Base-by-base conservation (phyloP, 1,140 invertebrate genomes). In the Brachionus manjavacas region DNA sequence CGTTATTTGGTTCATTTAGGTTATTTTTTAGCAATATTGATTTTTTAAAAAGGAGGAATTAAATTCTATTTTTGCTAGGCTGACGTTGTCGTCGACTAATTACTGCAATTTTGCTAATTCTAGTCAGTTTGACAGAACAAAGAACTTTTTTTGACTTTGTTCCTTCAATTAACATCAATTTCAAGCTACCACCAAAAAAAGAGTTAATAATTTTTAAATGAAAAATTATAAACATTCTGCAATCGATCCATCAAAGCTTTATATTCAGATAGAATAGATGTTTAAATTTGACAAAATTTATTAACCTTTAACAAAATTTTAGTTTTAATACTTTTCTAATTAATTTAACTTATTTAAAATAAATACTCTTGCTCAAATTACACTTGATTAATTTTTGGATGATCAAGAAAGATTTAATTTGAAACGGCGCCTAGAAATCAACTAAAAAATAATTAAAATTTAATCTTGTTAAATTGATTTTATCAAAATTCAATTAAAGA, bases 51-150 rank as follows among this genome's bases (percentile, higher is more conserved):
- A 68, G 31, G 31, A 68, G 25, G 31, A 39, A 68, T 31, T 68
- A 25, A 68, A 28, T 31, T 68, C 31, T 31, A 31, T 68, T 28
- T 68, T 68, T 68, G 9, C 25, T 31, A 31, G 25, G 66, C 31
- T 39, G 31, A 31, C 66, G 66, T 68, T 68, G 66, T 68, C 28
- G 66, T 68, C 66, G 31, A 39, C 66, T 68, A 68, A 68, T 68
- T 68, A 68, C 66, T 68, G 66, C 66, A 68, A 68, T 68, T 68
- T 68, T 31, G 60, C 60, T 66, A 66, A 68, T 68, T 68, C n/a
- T 39, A 28, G 66, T 68, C 31, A 68, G 25, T 68, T 68, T 68
- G 66, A 68, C 66, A 68, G 25, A 68, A 68, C 25, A 68, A 68
- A 68, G 66, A 68, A 68, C 66, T 68, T 68, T 68, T 68, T 68